Percentiles rank a stretch among this genome's conserved stretches.
phyloP scores from a whole-genome alignment of 2,113 vertebrate species.

The Oxygymnocypris stewartii region DNA sequence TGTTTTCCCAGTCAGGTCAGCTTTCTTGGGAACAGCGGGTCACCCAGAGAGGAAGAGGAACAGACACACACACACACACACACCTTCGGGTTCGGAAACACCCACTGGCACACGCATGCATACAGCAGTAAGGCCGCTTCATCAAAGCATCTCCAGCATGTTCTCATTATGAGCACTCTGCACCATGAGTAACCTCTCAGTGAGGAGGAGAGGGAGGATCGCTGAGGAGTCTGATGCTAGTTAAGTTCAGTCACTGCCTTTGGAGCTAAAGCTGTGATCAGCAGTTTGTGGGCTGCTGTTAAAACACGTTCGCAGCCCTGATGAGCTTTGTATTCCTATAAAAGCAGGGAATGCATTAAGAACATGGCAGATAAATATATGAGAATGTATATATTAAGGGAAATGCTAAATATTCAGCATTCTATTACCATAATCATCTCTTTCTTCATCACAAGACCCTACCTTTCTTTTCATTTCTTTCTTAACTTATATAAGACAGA shows the following conservation, averaged over 20 bases:
- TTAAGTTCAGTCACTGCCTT: slow-evolving; percentile 35
- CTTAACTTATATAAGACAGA: neutral
- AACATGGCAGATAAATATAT: slow-evolving; percentile 9
- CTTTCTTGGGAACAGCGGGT: slow-evolving; percentile 7
- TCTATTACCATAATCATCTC: neutral
- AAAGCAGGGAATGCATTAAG: slow-evolving; percentile 56
- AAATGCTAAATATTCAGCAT: neutral
- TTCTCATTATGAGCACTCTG: slow-evolving; percentile 26
- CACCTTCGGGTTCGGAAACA: neutral
- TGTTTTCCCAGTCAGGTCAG: slow-evolving; percentile 30
- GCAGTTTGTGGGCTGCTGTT: slow-evolving; percentile 61
- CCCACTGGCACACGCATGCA: neutral
- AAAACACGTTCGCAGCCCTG: slow-evolving; percentile 65
- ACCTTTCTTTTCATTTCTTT: neutral
- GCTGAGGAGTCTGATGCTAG: slow-evolving; percentile 12
- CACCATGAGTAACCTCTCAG: neutral
- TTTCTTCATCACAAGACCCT: neutral
- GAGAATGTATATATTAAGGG: neutral
- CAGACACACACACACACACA: slow-evolving; percentile 6
- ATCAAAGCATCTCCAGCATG: slow-evolving; percentile 25
- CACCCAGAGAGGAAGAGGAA: neutral
- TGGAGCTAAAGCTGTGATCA: slow-evolving; percentile 39
- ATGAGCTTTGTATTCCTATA: slow-evolving; percentile 66
- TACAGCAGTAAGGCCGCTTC: neutral
- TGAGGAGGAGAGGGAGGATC: slow-evolving; percentile 6